Conservation (phyloP, 2,888 invertebrate genomes). For the Philaethria dido region DNA sequence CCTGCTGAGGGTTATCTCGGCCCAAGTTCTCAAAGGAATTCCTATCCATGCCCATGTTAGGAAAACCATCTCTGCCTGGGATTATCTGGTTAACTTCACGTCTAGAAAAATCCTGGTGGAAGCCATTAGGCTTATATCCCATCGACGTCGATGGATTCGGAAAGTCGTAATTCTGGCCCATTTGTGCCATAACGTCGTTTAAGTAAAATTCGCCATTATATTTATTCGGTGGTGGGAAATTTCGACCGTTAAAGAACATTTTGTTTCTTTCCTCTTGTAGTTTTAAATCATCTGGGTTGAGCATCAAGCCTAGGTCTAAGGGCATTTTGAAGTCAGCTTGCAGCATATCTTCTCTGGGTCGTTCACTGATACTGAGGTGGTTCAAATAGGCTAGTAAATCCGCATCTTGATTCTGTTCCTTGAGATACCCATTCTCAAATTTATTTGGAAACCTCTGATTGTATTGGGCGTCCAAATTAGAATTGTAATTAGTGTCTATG, state of each 20-base stretch:
- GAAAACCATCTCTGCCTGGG: conserved; percentile 59
- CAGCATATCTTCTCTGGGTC: conserved; percentile 59
- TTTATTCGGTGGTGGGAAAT: conserved; percentile 63
- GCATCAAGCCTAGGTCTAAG: conserved; percentile 67
- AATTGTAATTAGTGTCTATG: conserved; percentile 67
- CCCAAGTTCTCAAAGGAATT: conserved; percentile 60
- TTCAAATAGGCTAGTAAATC: conserved; percentile 70
- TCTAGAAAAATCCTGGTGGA: conserved; percentile 62
- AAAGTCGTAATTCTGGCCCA: conserved; percentile 68
- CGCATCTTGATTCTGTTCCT: conserved; percentile 66
- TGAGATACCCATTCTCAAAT: conserved; percentile 55
- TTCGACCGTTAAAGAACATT: conserved; percentile 64
- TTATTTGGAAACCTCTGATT: conserved; percentile 67
- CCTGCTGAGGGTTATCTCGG: conserved; percentile 64
- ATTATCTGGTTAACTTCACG: conserved; percentile 66
- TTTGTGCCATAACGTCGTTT: conserved; percentile 67
- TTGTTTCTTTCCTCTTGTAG: conserved; percentile 67
- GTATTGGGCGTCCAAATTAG: conserved; percentile 60
- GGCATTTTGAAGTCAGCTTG: conserved; percentile 70
- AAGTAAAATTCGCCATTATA: conserved; percentile 63
- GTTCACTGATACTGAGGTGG: conserved; percentile 66
- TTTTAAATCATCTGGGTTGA: conserved; percentile 59
- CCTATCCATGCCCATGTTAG: conserved; percentile 60
- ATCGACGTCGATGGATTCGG: conserved; percentile 58
- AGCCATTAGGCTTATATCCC: conserved; percentile 72